phyloP scores from a whole-genome alignment of 1,140 invertebrate genomes.

The Plutomurus gul region DNA sequence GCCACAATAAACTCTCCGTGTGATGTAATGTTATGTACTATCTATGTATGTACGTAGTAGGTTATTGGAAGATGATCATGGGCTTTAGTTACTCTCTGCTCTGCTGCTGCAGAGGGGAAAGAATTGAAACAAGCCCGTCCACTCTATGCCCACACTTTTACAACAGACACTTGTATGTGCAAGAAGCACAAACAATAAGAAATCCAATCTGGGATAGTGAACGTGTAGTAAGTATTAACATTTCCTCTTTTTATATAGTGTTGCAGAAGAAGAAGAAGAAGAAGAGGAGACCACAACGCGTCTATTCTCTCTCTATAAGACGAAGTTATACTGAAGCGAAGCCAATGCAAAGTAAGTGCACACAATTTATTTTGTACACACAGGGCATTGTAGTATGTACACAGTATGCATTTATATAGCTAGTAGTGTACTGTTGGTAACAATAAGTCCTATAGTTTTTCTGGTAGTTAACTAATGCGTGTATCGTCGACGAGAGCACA shows the following conservation, averaged over 20 bases:
- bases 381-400: neutral
- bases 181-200: neutral
- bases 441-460: neutral
- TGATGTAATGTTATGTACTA: constrained; percentile 35
- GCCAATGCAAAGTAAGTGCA: no score
- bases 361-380: no score
- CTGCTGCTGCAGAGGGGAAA: neutral
- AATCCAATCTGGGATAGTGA: constrained; percentile 35
- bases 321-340: no score
- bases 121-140: no score
- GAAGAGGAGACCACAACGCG: no score
- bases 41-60: no score
- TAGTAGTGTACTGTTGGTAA: neutral
- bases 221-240: no score
- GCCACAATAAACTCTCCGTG: constrained; percentile 43
- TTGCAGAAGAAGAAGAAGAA: no score
- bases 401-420: neutral
- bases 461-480: neutral
- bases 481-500: neutral
- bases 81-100: neutral
- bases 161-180: neutral
- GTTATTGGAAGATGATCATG: neutral
- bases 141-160: no score
- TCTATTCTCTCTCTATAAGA: no score
- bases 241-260: no score